Base-by-base conservation (phyloP, 37 sponge, comb jelly and placozoan species). In the Petrosia ficiformis region DNA sequence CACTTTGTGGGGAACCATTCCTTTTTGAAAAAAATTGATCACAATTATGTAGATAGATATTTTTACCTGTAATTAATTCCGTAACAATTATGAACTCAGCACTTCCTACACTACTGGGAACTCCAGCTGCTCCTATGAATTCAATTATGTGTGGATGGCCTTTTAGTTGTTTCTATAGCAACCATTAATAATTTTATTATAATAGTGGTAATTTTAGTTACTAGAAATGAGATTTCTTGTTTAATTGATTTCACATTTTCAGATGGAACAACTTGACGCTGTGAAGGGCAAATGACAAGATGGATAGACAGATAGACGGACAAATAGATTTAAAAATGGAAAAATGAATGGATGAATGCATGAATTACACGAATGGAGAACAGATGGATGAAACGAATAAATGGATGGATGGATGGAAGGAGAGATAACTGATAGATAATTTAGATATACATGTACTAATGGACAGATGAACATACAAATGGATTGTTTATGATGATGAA, bases 1-100 rank as follows among this genome's bases (percentile, higher is more conserved):
- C n/a, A n/a, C n/a, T n/a, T n/a, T n/a, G n/a, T n/a, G n/a, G n/a
- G n/a, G n/a, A n/a, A n/a, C n/a, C n/a, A n/a, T n/a, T n/a, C n/a
- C n/a, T n/a, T n/a, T n/a, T n/a, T n/a, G n/a, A n/a, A n/a, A n/a
- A n/a, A n/a, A n/a, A n/a, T n/a, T n/a, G n/a, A n/a, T n/a, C n/a
- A n/a, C n/a, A n/a, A n/a, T n/a, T n/a, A n/a, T n/a, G n/a, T n/a
- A n/a, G n/a, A n/a, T n/a, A n/a, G n/a, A n/a, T n/a, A n/a, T n/a
- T n/a, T n/a, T n/a, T 39, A 84, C 85, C 89, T 41, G 73, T 65
- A 57, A 93, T 92, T 39, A 95, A 78, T 52, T 95, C 96, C 5
- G 90, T 92, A 61, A 77, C 77, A 39, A 95, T 92, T 67, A 95
- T 85, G 72, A 93, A 92, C 84, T 93, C 96, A 22, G 80, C 68